These are phyloP conservation scores for Hyposoter dolosus DNA, from an alignment of 2,888 invertebrate genomes.

Conservation along the genomic window DNA sequence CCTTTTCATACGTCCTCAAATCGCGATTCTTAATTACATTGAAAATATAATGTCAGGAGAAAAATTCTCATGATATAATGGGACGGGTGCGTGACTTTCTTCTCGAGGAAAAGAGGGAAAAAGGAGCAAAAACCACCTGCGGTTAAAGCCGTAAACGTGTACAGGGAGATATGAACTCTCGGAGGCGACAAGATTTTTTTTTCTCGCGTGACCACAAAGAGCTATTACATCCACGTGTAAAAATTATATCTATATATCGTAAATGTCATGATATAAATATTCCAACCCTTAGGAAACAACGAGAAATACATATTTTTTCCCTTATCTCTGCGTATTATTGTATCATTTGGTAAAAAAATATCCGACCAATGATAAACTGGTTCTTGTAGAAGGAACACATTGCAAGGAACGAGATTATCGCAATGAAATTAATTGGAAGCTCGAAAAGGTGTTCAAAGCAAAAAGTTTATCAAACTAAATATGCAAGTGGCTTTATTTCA, in stretches of 20 bases:
- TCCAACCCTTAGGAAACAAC: background rate
- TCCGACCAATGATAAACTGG: background rate
- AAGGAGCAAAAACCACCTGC: background rate
- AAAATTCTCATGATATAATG: conserved; percentile 29
- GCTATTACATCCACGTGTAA: conserved; percentile 29
- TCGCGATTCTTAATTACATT: conserved; percentile 45
- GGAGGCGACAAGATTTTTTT: conserved; percentile 49
- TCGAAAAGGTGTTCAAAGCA: background rate
- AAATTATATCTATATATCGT: background rate
- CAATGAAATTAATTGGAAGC: background rate
- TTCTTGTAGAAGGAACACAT: background rate
- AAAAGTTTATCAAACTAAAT: background rate
- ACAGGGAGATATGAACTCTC: conserved; percentile 47
- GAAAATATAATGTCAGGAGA: conserved; percentile 3
- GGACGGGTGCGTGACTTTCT: conserved; percentile 45
- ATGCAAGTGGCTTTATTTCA: background rate
- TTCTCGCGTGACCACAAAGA: conserved; percentile 61
- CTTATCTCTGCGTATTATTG: background rate
- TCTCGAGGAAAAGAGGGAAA: conserved; percentile 13
- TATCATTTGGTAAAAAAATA: conserved; percentile 1
- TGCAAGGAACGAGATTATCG: background rate
- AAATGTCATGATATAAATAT: conserved; percentile 10
- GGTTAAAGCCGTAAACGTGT: conserved; percentile 28
- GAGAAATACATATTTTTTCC: background rate
- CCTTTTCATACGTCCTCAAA: conserved; percentile 23